Conservation (phyloP, 2,888 invertebrate genomes). For the Pachymerium ferrugineum region DNA sequence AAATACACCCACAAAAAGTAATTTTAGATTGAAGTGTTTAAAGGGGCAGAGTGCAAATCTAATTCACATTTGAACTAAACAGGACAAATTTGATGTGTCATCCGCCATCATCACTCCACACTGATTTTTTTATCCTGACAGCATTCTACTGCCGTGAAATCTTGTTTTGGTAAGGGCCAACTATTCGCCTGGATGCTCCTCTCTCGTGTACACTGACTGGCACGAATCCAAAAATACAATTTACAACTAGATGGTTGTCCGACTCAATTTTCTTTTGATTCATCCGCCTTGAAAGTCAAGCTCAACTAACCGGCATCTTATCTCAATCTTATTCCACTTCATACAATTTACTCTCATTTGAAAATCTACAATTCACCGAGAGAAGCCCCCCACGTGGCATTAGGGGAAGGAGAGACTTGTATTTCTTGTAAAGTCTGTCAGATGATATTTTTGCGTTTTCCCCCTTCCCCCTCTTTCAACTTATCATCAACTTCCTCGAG, state of each 20-base stretch:
- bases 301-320: too few relatives aligned
- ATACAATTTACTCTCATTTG: too few relatives aligned
- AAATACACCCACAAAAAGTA: too few relatives aligned
- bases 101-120: background rate
- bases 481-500: background rate
- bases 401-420: background rate
- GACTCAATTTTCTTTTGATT: background rate
- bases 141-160: slow-evolving; percentile 5
- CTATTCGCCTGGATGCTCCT: background rate
- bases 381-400: background rate
- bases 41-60: too few relatives aligned
- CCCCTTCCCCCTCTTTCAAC: background rate
- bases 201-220: background rate
- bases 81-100: background rate
- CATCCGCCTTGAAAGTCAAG: too few relatives aligned
- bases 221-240: background rate
- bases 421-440: background rate
- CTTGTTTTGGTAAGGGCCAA: slow-evolving; percentile 1
- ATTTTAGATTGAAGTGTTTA: too few relatives aligned
- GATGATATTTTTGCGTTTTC: background rate
- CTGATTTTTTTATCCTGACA: background rate
- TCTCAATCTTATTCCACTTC: too few relatives aligned
- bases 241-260: background rate
- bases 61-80: slow-evolving; percentile 2
- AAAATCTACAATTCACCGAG: background rate